phyloP scores from a whole-genome alignment of 2,113 vertebrate genomes.

The Arenaria interpres region DNA sequence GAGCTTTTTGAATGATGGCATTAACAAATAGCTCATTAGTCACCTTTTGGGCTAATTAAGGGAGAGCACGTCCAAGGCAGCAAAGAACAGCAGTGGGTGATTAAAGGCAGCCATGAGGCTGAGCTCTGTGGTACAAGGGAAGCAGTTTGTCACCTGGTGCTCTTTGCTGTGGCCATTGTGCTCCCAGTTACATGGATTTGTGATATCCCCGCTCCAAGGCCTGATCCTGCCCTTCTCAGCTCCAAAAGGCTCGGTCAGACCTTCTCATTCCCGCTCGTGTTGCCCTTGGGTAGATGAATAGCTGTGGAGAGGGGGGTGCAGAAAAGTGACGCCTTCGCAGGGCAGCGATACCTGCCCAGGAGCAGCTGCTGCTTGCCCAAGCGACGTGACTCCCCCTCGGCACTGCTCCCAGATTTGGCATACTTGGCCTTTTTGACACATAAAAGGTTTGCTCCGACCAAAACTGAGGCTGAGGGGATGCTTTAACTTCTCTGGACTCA shows the following conservation, averaged over 20 bases:
- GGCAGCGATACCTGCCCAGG: not conserved
- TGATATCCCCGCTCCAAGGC: not conserved
- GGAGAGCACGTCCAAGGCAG: not conserved
- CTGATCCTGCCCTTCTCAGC: not conserved
- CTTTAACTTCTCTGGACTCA: not conserved
- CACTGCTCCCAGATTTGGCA: not conserved
- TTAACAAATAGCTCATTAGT: conserved; percentile 44
- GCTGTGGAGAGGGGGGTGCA: not conserved
- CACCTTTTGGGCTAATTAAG: conserved; percentile 41
- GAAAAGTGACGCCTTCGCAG: accelerated
- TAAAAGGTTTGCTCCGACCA: not conserved
- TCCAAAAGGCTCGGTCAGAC: not conserved
- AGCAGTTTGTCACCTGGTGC: not conserved
- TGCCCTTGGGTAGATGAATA: not conserved
- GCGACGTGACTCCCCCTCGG: accelerated
- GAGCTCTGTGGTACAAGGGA: not conserved
- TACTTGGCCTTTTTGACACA: not conserved
- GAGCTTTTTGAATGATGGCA: conserved; percentile 14
- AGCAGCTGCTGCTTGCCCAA: not conserved
- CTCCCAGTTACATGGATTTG: not conserved
- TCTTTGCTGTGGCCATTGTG: accelerated
- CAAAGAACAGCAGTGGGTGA: conserved; percentile 6
- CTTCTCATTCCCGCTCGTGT: accelerated
- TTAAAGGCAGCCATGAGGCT: not conserved
- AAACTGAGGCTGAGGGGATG: not conserved